phyloP scores from a whole-genome alignment of 1,140 invertebrate species.

The Sarcophaga bullata region DNA sequence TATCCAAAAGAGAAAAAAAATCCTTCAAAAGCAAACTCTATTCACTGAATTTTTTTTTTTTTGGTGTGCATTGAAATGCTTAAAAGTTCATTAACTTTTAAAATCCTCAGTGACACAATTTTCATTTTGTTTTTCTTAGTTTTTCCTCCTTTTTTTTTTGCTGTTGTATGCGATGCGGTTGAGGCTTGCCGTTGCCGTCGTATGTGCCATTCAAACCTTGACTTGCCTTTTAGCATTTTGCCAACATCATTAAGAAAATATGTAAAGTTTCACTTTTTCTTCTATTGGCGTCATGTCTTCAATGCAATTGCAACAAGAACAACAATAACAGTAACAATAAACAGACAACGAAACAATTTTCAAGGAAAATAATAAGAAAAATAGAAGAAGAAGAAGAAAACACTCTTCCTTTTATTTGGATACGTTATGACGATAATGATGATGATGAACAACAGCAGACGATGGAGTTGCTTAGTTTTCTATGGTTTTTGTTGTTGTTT shows the following conservation, averaged over 20 bases:
- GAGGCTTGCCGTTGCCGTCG: neutral
- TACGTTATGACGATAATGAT: slow-evolving; percentile 37
- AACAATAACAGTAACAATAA: neutral
- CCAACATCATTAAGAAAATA: neutral
- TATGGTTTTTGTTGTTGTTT: neutral
- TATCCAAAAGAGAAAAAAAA: too few relatives aligned
- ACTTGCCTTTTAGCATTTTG: slow-evolving; percentile 13
- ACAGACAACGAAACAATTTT: too few relatives aligned
- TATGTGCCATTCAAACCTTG: slow-evolving; percentile 6
- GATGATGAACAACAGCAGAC: neutral
- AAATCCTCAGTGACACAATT: slow-evolving; percentile 33
- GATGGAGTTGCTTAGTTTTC: neutral
- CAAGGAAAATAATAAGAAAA: too few relatives aligned
- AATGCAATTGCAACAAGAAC: neutral
- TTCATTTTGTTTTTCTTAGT: neutral
- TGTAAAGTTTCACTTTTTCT: neutral
- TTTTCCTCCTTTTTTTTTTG: neutral
- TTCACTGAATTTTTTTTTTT: too few relatives aligned
- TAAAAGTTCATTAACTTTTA: slow-evolving; percentile 21
- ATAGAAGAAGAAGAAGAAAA: slow-evolving; percentile 2
- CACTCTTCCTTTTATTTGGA: slow-evolving; percentile 32
- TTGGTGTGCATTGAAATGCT: neutral
- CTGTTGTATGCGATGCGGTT: neutral
- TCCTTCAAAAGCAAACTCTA: too few relatives aligned
- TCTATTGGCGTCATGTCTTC: neutral